These are phyloP conservation scores for Sinocyclocheilus anophthalmus DNA, from an alignment of 2,113 vertebrate genomes.

Conservation along the genomic window DNA sequence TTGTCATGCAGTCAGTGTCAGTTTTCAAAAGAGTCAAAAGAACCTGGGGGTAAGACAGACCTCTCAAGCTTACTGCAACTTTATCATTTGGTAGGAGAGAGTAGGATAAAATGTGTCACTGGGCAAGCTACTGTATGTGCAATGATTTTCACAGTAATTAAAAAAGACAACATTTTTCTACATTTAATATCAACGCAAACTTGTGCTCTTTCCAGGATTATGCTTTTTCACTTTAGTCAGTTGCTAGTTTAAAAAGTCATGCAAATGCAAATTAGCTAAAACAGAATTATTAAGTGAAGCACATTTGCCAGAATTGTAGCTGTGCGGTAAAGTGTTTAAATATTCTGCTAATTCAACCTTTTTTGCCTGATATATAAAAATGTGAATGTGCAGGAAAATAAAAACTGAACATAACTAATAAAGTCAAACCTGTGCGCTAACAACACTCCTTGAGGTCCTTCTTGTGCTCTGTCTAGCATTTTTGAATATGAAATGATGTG, in stretches of 20 bases:
- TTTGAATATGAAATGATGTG: neutral
- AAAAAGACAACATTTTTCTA: neutral
- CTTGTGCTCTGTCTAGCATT: neutral
- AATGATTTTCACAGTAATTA: too few relatives aligned
- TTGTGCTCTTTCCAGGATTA: neutral
- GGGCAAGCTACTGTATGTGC: neutral
- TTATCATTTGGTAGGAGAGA: neutral
- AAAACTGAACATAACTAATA: neutral
- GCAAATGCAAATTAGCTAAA: neutral
- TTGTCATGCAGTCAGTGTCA: neutral
- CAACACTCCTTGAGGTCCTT: neutral
- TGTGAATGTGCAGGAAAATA: neutral
- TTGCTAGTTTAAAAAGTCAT: neutral
- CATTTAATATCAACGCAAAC: neutral
- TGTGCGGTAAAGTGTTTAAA: neutral
- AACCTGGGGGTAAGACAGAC: neutral
- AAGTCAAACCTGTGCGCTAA: neutral
- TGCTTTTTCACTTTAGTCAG: neutral
- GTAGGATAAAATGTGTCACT: neutral
- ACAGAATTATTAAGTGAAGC: neutral
- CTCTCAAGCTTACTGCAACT: neutral
- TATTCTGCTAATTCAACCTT: neutral
- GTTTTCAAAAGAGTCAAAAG: neutral
- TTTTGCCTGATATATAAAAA: neutral
- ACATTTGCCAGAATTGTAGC: neutral